A percentile compares a stretch with the other conserved stretches of the same genome.
Conservation (phyloP, 2,797 vertebrate genomes). For the Sebastes wilsoni region DNA sequence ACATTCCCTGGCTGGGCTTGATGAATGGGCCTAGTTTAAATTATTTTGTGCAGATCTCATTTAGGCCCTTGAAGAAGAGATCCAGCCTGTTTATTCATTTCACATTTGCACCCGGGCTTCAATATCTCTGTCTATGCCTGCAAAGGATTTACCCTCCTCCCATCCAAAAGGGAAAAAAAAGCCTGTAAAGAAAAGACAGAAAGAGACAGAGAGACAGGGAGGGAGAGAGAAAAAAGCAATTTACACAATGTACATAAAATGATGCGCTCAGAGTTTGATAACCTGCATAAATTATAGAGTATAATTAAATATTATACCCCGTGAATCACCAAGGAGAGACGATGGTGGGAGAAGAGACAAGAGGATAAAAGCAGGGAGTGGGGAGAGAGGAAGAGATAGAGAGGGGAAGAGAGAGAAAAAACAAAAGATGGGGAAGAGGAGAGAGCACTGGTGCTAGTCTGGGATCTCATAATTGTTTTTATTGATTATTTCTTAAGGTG, state of each 20-base stretch:
- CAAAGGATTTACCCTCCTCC: constrained; percentile 81
- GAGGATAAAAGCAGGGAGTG: constrained; percentile 57
- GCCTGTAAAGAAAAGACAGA: constrained; percentile 65
- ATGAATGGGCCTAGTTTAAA: constrained; percentile 89
- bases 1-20: constrained; percentile 73
- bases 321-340: constrained; percentile 82
- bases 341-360: constrained; percentile 64
- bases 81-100: constrained; percentile 89
- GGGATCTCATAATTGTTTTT: constrained; percentile 85
- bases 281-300: constrained; percentile 88
- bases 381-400: constrained; percentile 28
- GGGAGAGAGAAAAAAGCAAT: constrained; percentile 81
- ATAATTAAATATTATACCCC: constrained; percentile 87
- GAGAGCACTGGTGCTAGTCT: constrained; percentile 44
- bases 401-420: constrained; percentile 24
- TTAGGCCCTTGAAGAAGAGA: constrained; percentile 89
- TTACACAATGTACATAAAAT: constrained; percentile 90
- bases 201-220: constrained; percentile 58
- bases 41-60: constrained; percentile 90
- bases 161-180: constrained; percentile 63
- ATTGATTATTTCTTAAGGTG: constrained; percentile 87
- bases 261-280: constrained; percentile 88
- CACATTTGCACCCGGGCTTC: constrained; percentile 85
- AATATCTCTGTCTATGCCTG: constrained; percentile 87
- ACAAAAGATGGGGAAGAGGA: constrained; percentile 49